A percentile compares a stretch with the other conserved stretches of the same genome.
Conservation (phyloP, 2,113 vertebrate species). For the Vicugna pacos region DNA sequence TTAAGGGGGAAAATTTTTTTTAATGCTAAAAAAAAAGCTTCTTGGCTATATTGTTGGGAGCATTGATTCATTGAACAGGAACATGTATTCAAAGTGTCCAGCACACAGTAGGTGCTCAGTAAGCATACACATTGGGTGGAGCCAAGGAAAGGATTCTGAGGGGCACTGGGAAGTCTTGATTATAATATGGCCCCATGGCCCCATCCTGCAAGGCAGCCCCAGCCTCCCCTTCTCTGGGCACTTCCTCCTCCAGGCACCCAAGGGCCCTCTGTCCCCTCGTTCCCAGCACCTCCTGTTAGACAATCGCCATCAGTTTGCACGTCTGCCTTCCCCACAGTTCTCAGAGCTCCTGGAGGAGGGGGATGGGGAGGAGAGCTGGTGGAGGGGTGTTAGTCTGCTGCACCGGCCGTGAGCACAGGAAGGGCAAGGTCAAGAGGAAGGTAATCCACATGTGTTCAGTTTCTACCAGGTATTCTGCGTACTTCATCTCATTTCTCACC, state of each 20-base stretch:
- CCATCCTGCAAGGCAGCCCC: background rate
- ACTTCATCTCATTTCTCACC: background rate
- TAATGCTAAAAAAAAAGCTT: background rate
- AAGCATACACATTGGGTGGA: background rate
- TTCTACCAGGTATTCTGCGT: background rate
- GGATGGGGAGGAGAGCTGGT: background rate
- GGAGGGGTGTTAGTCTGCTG: background rate
- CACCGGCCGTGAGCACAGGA: background rate
- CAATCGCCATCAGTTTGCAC: accelerated
- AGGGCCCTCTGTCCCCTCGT: background rate
- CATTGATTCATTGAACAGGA: background rate
- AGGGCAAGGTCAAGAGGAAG: background rate
- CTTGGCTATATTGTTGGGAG: background rate
- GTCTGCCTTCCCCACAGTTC: background rate
- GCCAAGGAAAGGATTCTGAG: background rate
- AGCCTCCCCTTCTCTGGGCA: accelerated
- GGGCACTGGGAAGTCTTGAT: background rate
- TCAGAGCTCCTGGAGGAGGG: background rate
- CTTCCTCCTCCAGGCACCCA: background rate
- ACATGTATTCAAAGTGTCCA: background rate
- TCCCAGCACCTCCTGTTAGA: background rate
- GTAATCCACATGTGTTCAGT: too few relatives aligned
- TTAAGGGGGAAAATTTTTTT: too few relatives aligned
- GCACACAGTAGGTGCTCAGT: background rate
- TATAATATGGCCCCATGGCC: accelerated